Percentiles rank a stretch among this genome's conserved stretches.
Conservation (phyloP, 2,888 invertebrate genomes). For the Ceramica pisi region DNA sequence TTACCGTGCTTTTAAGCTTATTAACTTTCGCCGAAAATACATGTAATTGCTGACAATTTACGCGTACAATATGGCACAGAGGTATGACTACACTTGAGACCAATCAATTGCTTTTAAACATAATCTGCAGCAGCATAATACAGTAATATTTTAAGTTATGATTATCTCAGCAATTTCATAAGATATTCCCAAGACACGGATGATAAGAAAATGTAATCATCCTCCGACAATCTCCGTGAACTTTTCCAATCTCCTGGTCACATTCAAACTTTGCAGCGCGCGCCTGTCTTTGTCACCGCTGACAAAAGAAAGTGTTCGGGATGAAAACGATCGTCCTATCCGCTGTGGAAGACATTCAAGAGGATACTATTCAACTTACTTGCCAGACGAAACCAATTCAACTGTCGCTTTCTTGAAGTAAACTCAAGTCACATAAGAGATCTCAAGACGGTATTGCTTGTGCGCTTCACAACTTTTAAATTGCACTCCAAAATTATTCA, state of each 20-base stretch:
- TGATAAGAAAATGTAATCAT: slow-evolving; percentile 34
- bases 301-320: slow-evolving; percentile 40
- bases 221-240: slow-evolving; percentile 36
- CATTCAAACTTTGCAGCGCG: slow-evolving; percentile 50
- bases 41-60: slow-evolving; percentile 38
- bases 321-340: slow-evolving; percentile 30
- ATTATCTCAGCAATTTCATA: slow-evolving; percentile 12
- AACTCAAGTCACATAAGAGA: slow-evolving; percentile 15
- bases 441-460: slow-evolving; percentile 25
- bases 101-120: not conserved
- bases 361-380: slow-evolving; percentile 35
- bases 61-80: not conserved
- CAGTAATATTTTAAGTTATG: slow-evolving; percentile 4
- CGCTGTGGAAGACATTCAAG: slow-evolving; percentile 6
- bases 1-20: slow-evolving; percentile 47
- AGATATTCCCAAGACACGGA: slow-evolving; percentile 11
- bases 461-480: slow-evolving; percentile 5
- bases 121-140: not conserved
- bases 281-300: slow-evolving; percentile 30
- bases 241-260: slow-evolving; percentile 53
- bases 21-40: slow-evolving; percentile 46
- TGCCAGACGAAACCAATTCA: slow-evolving; percentile 7
- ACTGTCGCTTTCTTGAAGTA: slow-evolving; percentile 21
- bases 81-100: not conserved
- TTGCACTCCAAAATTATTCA: slow-evolving; percentile 22